phyloP scores from a whole-genome alignment of 2,797 vertebrate species.

The Pipistrellus nathusii region DNA sequence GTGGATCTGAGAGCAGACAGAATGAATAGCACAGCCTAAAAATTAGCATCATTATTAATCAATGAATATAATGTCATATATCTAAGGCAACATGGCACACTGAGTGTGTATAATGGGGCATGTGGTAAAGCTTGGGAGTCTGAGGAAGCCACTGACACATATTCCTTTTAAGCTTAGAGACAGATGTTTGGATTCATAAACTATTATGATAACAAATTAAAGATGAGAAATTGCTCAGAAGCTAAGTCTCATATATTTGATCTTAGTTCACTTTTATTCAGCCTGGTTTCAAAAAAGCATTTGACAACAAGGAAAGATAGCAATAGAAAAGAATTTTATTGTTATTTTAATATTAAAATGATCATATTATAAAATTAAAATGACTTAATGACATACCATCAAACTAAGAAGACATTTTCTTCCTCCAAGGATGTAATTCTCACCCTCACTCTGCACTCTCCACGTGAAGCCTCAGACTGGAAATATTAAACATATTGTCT shows the following conservation, averaged over 20 bases:
- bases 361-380: not conserved
- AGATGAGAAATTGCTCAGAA: not conserved
- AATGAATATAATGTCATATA: no score
- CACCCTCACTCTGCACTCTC: not conserved
- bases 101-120: no score
- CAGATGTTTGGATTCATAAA: not conserved
- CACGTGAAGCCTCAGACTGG: not conserved
- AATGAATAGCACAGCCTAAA: not conserved
- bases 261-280: not conserved
- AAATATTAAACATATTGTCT: not conserved
- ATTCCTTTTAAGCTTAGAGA: not conserved
- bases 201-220: not conserved
- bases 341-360: slow-evolving; percentile 46
- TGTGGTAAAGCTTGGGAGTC: no score
- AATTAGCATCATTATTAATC: not conserved
- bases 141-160: not conserved
- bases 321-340: not conserved
- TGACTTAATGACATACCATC: not conserved
- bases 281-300: not conserved
- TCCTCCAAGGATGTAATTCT: not conserved
- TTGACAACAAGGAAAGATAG: not conserved
- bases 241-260: not conserved
- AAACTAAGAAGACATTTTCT: not conserved
- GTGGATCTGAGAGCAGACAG: not conserved
- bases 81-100: not conserved